Base-by-base conservation (phyloP, 2,113 vertebrate species). In the Muscicapa adusta region DNA sequence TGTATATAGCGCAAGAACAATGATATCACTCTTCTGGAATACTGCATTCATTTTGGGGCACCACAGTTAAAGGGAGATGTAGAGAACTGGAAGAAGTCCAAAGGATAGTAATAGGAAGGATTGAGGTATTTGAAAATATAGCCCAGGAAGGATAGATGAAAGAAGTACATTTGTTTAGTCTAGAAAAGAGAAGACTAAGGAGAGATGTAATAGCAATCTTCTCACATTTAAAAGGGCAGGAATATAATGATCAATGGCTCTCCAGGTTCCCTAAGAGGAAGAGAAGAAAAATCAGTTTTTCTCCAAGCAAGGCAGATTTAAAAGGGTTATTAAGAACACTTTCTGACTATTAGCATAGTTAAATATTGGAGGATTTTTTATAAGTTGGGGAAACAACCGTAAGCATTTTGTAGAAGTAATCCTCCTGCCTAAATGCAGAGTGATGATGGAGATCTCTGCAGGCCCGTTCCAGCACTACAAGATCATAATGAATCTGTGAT, bases 111-210 rank as follows among this genome's bases (percentile, higher is more conserved):
- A 74, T 50, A 85, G 87, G 80, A 84, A 81, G 53, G 73, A 75
- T 50, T 0, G 1, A 95, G 86, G 79, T 74, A 84, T 38, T n/a
- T 95, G 91, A 87, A 95, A 95, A 82, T 86, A 87, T 18, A 66
- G n/a, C 61, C 80, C 83, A 81, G 82, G 76, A 96, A 94, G 91
- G 81, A 60, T 1, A 93, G 83, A 91, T 93, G 80, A 94, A 95
- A 84, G 91, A 94, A 94, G 83, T 51, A 93, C 83, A 90, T 93
- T 97, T 96, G 95, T 96, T 97, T 97, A 97, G 96, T 97, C 95
- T 97, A 87, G 68, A 72, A 48, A 92, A 92, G 23, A 77, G 43
- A 95, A 93, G 76, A 91, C 76, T 89, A 88, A 85, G 90, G 63
- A 83, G 79, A 89, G 53, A 87, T 2, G 10, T 81, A 91, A 96